A percentile compares a stretch with the other conserved stretches of the same genome.
Conservation (phyloP, 2,113 vertebrate species). For the Crotophaga sulcirostris region DNA sequence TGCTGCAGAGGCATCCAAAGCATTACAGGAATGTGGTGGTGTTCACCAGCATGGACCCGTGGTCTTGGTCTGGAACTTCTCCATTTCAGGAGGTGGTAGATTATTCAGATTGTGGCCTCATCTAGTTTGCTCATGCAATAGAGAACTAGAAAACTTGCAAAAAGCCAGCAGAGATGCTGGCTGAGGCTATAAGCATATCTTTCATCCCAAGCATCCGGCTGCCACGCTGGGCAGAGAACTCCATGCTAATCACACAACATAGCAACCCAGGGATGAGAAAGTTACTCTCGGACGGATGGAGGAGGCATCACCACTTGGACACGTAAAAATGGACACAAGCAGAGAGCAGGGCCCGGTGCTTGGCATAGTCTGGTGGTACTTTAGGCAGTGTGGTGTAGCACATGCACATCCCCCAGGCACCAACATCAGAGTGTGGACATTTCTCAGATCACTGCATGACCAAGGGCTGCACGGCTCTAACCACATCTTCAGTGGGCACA, state of each 20-base stretch:
- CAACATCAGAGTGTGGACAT: fast-evolving
- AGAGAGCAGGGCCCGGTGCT: background rate
- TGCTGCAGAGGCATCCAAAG: slow-evolving; percentile 24
- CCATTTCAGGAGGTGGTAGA: background rate
- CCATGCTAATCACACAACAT: background rate
- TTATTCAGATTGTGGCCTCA: background rate
- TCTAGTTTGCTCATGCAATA: background rate
- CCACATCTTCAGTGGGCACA: background rate
- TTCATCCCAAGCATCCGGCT: background rate
- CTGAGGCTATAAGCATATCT: background rate
- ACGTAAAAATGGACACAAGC: background rate
- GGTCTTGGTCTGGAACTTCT: fast-evolving
- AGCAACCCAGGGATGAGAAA: background rate
- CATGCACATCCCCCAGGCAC: background rate
- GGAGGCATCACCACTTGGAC: fast-evolving
- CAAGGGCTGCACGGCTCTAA: background rate
- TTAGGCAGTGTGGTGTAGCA: background rate
- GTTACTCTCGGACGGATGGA: background rate
- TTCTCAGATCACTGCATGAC: background rate
- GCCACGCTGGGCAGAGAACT: background rate
- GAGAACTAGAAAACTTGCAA: background rate
- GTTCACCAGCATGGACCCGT: fast-evolving
- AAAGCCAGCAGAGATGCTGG: background rate
- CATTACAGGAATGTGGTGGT: background rate
- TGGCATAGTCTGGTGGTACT: background rate